Percentiles rank a stretch among this genome's conserved stretches.
Evolutionary conservation across 2,888 invertebrate genomes (phyloP).

Genomic region (Eristalis intricaria): DNA sequence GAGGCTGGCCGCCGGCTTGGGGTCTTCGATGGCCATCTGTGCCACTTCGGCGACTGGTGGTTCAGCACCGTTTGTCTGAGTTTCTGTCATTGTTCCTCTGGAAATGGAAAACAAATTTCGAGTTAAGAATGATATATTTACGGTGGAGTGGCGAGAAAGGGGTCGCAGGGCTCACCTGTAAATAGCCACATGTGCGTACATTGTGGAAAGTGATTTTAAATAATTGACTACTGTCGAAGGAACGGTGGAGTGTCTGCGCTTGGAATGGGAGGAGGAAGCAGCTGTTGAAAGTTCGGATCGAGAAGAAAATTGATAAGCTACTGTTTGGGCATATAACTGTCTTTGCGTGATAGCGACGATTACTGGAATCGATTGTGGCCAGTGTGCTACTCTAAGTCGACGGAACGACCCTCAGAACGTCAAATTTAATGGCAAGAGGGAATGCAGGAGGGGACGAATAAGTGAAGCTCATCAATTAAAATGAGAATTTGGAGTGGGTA

Average conservation of each 20-base stretch:
- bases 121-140: neutral
- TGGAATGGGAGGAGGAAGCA: neutral
- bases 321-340: neutral
- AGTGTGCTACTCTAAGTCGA: too few relatives aligned
- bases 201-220: conserved; percentile 14
- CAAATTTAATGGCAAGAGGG: too few relatives aligned
- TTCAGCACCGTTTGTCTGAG: conserved; percentile 72
- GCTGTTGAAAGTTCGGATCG: neutral
- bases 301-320: too few relatives aligned
- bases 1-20: conserved; percentile 81
- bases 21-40: conserved; percentile 78
- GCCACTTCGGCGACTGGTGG: conserved; percentile 78
- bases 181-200: conserved; percentile 73
- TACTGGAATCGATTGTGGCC: neutral
- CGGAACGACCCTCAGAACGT: too few relatives aligned
- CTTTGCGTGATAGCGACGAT: conserved; percentile 4
- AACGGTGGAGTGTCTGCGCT: neutral
- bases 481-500: too few relatives aligned
- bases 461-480: too few relatives aligned
- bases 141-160: neutral
- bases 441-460: too few relatives aligned
- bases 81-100: conserved; percentile 72
- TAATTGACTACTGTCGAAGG: neutral
- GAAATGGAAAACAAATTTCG: conserved; percentile 50
- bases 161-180: conserved; percentile 68